Conservation (phyloP, 2,797 vertebrate genomes). For the Mus minutoides region DNA sequence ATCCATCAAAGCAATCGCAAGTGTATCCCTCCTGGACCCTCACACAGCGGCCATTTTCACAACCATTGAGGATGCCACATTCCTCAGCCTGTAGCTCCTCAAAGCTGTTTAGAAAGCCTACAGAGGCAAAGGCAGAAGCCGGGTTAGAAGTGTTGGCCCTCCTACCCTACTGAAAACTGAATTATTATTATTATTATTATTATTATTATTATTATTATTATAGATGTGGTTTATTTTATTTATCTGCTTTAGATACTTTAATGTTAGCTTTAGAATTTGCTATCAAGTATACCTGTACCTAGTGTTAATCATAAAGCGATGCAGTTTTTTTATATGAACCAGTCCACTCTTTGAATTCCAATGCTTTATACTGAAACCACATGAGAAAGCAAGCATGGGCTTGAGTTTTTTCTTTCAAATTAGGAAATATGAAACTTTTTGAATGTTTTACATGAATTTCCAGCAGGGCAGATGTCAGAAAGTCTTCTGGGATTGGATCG, state of each 20-base stretch:
- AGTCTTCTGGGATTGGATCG: not conserved
- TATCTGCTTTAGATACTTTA: not conserved
- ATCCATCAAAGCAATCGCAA: conserved; percentile 98
- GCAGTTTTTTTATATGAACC: not conserved
- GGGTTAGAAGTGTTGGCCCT: not conserved
- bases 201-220: not conserved
- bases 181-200: not conserved
- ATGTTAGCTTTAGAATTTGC: not conserved
- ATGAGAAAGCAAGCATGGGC: not conserved
- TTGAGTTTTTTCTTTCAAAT: not conserved
- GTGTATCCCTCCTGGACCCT: conserved; percentile 97
- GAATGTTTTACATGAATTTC: not conserved
- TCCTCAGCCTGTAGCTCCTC: conserved; percentile 96
- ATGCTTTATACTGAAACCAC: not conserved
- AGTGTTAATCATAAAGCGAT: not conserved
- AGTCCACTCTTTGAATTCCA: conserved; percentile 8
- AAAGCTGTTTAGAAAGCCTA: conserved; percentile 92
- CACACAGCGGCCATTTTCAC: conserved; percentile 97
- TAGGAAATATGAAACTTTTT: not conserved
- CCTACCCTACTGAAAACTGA: not conserved
- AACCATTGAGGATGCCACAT: conserved; percentile 97
- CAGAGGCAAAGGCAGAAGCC: conserved; percentile 39
- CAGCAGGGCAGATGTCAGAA: not conserved
- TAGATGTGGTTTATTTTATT: not conserved
- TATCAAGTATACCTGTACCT: not conserved